Base-by-base conservation (phyloP, 1,140 invertebrate species). In the Phymorhynchus buccinoides region DNA sequence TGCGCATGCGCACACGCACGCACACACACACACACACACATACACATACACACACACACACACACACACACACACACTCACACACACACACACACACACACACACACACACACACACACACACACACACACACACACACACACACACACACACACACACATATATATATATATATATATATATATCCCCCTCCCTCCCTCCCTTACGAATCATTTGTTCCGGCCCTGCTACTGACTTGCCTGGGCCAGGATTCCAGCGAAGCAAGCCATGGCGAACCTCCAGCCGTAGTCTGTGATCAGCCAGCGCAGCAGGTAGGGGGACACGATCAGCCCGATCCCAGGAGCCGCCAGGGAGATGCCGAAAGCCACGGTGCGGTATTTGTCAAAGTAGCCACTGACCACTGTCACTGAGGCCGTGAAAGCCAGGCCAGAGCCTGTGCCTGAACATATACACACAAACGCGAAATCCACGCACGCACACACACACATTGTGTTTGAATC, bases 211-310 rank as follows among this genome's bases (percentile, higher is more conserved):
- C n/a, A n/a, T n/a, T n/a, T n/a, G n/a, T n/a, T n/a, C n/a, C n/a
- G n/a, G n/a, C n/a, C n/a, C n/a, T n/a, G n/a, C n/a, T 22, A 62
- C 56, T 27, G 0, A 14, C 30, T 37, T 2, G 35, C 68, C 68
- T 80, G 78, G 6, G 42, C 41, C 78, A 80, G 9, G 30, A 80
- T 7, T 4, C 41, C 18, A 12, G 37, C 78, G 56, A 39, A 80
- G n/a, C 30, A 39, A 27, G 71, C 68, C 62, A 85, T 32, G 30
- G 48, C 39, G 14, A 68, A 73, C 18, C 84, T 68, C 86, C 86
- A 87, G n/a, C 84, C 96, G 96, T 1, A 98, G 96, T 73, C 80
- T 22, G 81, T 85, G 27, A 86, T 82, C 1, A 73, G 71, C 68
- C 75, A 86, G 52, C 85, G 78, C 22, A 85, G 81, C 1, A 89